Evolutionary conservation across 2,888 invertebrate genomes (phyloP).

Genomic region (Meteorus cinctellus): DNA sequence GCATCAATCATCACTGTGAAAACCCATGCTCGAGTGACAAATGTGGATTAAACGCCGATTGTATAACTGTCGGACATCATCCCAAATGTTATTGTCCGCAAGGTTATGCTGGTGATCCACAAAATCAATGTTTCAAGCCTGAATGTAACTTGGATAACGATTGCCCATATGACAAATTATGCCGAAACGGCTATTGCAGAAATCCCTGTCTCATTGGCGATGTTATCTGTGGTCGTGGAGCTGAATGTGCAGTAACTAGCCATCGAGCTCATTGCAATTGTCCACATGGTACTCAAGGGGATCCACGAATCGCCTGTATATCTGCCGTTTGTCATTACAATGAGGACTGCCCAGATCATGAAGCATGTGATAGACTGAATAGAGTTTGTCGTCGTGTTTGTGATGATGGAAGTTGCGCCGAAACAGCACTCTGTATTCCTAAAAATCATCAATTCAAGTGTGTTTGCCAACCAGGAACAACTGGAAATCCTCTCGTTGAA

Average conservation of each 20-base stretch:
- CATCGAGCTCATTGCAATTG: constrained; percentile 89
- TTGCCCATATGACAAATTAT: constrained; percentile 89
- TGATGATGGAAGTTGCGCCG: constrained; percentile 86
- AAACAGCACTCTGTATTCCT: constrained; percentile 84
- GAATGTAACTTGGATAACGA: constrained; percentile 86
- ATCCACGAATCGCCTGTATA: constrained; percentile 87
- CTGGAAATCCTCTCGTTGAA: constrained; percentile 86
- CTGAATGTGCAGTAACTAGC: constrained; percentile 83
- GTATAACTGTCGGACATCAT: constrained; percentile 84
- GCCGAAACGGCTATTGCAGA: constrained; percentile 85
- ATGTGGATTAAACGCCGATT: constrained; percentile 88
- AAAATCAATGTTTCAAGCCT: constrained; percentile 88
- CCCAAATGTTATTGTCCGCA: constrained; percentile 89
- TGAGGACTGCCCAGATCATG: constrained; percentile 89
- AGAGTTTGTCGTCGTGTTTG: constrained; percentile 88
- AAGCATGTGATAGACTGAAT: constrained; percentile 89
- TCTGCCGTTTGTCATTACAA: constrained; percentile 90
- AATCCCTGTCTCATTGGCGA: constrained; percentile 82
- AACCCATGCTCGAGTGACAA: constrained; percentile 88
- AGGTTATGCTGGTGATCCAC: constrained; percentile 91
- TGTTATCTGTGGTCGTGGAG: constrained; percentile 85
- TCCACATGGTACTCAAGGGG: constrained; percentile 89
- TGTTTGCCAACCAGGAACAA: constrained; percentile 82
- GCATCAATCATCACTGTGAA: constrained; percentile 86
- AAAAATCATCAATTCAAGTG: constrained; percentile 86